Conservation (phyloP, 2,113 vertebrate genomes). For the Chaetops frenatus region DNA sequence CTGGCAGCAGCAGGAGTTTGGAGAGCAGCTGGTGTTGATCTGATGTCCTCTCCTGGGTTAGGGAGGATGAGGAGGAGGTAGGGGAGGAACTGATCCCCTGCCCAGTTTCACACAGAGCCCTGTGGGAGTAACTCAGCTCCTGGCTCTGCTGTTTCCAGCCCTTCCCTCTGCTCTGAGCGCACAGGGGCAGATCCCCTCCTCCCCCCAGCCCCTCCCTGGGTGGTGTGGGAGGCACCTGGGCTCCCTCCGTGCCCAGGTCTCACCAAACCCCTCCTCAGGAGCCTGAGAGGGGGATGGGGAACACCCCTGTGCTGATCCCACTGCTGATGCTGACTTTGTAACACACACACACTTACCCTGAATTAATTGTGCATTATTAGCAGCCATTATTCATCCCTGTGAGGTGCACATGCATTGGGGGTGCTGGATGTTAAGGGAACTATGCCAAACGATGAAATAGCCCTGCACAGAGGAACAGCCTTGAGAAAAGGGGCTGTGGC, state of each 20-base stretch:
- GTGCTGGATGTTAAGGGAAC: not conserved
- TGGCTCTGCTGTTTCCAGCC: not conserved
- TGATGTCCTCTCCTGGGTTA: not conserved
- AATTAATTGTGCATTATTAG: conserved; percentile 24
- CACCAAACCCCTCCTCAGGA: not conserved
- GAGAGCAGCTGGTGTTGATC: not conserved
- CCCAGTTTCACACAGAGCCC: not conserved
- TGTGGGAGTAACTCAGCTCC: not conserved
- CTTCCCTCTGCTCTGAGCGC: not conserved
- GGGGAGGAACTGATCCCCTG: not conserved
- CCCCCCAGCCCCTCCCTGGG: fast-evolving
- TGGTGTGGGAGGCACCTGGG: fast-evolving
- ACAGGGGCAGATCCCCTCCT: not conserved
- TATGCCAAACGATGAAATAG: not conserved
- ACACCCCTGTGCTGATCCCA: not conserved
- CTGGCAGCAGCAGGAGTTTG: not conserved
- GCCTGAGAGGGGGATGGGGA: not conserved
- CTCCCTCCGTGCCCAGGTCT: not conserved
- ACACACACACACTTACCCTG: not conserved
- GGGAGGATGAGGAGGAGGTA: not conserved
- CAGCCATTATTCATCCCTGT: not conserved
- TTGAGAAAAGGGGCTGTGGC: not conserved
- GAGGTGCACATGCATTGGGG: not conserved
- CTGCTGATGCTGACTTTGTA: not conserved
- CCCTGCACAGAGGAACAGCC: not conserved